These are phyloP conservation scores for Caenorhabditis briggsae DNA, from an alignment of 1,140 invertebrate genomes.

Conservation along the genomic window DNA sequence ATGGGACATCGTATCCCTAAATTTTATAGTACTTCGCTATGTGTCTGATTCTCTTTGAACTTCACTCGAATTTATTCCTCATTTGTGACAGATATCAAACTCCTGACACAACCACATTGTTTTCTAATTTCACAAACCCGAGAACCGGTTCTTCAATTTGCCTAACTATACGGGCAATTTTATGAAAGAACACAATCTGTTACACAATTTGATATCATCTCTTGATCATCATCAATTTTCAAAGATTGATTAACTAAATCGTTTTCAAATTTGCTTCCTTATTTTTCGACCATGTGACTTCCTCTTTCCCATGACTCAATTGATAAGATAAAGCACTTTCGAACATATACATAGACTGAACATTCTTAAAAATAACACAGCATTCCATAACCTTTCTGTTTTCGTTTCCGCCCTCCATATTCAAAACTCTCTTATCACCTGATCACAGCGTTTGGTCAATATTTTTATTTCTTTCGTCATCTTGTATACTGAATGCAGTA, in stretches of 20 bases:
- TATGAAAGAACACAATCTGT: background rate
- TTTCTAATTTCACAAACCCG: background rate
- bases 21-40: too few relatives aligned
- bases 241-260: background rate
- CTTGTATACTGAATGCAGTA: background rate
- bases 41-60: too few relatives aligned
- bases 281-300: background rate
- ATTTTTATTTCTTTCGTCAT: conserved; percentile 17
- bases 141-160: background rate
- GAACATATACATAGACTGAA: background rate
- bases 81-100: too few relatives aligned
- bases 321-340: background rate
- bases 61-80: too few relatives aligned
- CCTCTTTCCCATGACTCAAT: background rate
- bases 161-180: background rate
- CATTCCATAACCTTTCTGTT: background rate
- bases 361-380: background rate
- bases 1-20: too few relatives aligned
- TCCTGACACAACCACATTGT: background rate
- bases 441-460: conserved; percentile 5
- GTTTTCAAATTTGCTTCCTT: background rate
- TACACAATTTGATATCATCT: conserved; percentile 16
- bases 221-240: background rate
- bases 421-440: conserved; percentile 17
- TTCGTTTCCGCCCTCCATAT: background rate